Evolutionary conservation across 2,888 invertebrate genomes (phyloP).

Genomic region (Tupiocoris notatus): DNA sequence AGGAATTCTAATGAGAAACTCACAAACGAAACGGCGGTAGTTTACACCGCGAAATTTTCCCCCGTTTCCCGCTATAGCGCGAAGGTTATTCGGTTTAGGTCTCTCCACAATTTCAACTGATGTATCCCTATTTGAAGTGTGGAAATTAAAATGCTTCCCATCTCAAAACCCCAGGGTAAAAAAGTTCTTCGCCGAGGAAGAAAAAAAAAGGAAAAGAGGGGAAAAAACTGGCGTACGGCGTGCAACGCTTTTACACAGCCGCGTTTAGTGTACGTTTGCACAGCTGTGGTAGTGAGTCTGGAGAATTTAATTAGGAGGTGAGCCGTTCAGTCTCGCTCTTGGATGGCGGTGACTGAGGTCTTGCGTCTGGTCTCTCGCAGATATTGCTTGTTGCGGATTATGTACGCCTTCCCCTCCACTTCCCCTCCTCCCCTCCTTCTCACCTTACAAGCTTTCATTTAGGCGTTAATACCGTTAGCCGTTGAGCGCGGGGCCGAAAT

Average conservation of each 20-base stretch:
- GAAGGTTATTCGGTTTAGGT: neutral
- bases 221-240: no score
- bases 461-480: no score
- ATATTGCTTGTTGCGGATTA: no score
- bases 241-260: neutral
- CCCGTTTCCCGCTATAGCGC: neutral
- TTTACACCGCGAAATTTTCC: neutral
- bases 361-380: neutral
- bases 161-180: neutral
- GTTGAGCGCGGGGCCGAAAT: no score
- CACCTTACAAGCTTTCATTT: no score
- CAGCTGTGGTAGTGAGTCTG: neutral
- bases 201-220: no score
- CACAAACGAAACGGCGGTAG: neutral
- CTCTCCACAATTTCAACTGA: neutral
- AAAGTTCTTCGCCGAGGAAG: neutral
- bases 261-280: neutral
- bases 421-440: no score
- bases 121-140: neutral
- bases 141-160: neutral
- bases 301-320: neutral
- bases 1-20: conserved; percentile 31
- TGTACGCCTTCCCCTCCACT: no score
- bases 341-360: neutral
- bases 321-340: neutral